phyloP scores from a whole-genome alignment of 2,888 invertebrate species.

The Leucophenga montana region DNA sequence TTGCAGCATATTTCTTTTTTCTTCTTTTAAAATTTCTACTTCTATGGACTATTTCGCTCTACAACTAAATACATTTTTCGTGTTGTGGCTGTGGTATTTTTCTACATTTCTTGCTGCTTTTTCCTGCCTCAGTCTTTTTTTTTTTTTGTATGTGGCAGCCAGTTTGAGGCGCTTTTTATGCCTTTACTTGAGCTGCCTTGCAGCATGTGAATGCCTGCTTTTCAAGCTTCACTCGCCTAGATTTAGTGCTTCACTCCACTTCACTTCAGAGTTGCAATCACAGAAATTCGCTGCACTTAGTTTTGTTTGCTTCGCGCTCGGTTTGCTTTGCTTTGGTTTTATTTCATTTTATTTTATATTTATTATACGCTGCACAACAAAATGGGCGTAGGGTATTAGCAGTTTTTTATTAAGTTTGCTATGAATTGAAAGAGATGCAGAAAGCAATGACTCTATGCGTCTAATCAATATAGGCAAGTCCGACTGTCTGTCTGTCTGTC shows the following conservation, averaged over 20 bases:
- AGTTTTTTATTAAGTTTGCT: not conserved
- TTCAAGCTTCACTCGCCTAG: slow-evolving; percentile 14
- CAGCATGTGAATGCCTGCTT: slow-evolving; percentile 18
- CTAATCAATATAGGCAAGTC: too few species aligned
- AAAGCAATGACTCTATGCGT: too few species aligned
- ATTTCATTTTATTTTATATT: slow-evolving; percentile 34
- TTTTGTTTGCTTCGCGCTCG: slow-evolving; percentile 36
- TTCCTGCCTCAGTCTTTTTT: not conserved
- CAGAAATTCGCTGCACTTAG: slow-evolving; percentile 28
- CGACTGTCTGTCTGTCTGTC: too few species aligned
- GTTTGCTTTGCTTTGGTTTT: slow-evolving; percentile 15
- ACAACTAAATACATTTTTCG: slow-evolving; percentile 27
- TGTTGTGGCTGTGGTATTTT: slow-evolving; percentile 21
- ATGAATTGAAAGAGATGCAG: too few species aligned
- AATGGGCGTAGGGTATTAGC: not conserved
- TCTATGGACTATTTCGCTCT: too few species aligned
- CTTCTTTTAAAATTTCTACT: too few species aligned
- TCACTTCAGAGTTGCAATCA: too few species aligned
- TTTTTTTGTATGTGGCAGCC: not conserved
- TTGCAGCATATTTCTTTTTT: not conserved
- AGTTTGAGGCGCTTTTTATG: too few species aligned
- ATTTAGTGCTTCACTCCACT: too few species aligned
- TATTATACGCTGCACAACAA: slow-evolving; percentile 28
- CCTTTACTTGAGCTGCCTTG: too few species aligned
- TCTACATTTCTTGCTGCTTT: slow-evolving; percentile 3